Evolutionary conservation across 1,140 invertebrate genomes (phyloP).

Genomic region (Trichonephila clavata): DNA sequence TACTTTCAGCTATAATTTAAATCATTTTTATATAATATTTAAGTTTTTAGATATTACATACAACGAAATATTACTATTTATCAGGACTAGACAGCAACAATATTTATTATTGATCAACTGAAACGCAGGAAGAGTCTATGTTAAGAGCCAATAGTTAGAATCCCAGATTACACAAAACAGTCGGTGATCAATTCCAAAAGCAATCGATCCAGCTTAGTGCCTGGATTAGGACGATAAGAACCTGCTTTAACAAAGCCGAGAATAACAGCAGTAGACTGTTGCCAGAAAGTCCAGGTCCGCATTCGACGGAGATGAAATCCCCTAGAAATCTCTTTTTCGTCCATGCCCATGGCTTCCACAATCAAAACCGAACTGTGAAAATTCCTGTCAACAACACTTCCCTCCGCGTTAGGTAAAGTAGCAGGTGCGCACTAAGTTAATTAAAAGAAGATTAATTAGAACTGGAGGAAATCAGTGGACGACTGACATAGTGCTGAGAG

Average conservation of each 20-base stretch:
- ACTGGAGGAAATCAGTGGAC: slow-evolving; percentile 48
- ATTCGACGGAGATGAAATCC: not conserved
- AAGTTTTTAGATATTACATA: too few relatives aligned
- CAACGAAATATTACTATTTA: too few relatives aligned
- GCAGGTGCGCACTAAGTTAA: slow-evolving; percentile 68
- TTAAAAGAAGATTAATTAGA: slow-evolving; percentile 71
- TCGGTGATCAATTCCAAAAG: not conserved
- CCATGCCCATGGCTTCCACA: not conserved
- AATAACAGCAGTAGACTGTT: not conserved
- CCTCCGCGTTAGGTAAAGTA: slow-evolving; percentile 16
- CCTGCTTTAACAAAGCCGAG: not conserved
- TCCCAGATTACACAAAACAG: not conserved
- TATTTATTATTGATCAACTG: not conserved
- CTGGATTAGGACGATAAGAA: not conserved
- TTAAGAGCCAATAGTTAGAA: not conserved
- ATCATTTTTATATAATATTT: too few relatives aligned
- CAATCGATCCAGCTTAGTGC: not conserved
- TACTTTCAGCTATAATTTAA: too few relatives aligned
- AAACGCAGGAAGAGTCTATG: not conserved
- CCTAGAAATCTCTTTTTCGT: slow-evolving; percentile 14
- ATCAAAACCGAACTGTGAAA: slow-evolving; percentile 47
- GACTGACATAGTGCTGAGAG: not conserved
- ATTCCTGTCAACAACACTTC: slow-evolving; percentile 21
- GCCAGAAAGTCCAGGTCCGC: not conserved
- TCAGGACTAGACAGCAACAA: not conserved